These are phyloP conservation scores for Lamprotornis superbus DNA, from an alignment of 2,113 vertebrate genomes.

Conservation along the genomic window DNA sequence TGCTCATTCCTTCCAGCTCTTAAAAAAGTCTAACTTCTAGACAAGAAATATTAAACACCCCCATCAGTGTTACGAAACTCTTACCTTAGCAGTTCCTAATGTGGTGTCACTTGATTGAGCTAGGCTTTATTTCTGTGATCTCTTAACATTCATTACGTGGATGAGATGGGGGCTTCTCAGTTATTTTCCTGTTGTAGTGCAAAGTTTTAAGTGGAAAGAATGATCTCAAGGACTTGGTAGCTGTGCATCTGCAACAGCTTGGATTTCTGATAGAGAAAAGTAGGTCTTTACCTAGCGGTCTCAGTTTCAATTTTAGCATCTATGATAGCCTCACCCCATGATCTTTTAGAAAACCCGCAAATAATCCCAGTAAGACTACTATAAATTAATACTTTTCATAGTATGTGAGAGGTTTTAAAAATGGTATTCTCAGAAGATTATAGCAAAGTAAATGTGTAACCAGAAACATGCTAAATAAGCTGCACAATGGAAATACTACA, in stretches of 20 bases:
- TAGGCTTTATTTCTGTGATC: not conserved
- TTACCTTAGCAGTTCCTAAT: not conserved
- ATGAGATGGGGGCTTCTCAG: not conserved
- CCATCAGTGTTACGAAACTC: slow-evolving; percentile 3
- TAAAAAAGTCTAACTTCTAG: not conserved
- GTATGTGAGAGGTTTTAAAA: not conserved
- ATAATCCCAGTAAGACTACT: not conserved
- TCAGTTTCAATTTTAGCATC: not conserved
- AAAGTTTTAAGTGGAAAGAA: not conserved
- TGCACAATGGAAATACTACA: not conserved
- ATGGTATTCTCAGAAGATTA: not conserved
- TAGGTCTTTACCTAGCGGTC: not conserved
- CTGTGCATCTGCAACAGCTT: not conserved
- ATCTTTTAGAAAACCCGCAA: not conserved
- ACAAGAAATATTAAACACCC: slow-evolving; percentile 25
- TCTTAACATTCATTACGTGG: not conserved
- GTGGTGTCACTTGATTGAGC: not conserved
- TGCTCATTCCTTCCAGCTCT: not conserved
- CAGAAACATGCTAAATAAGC: not conserved
- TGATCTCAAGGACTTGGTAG: not conserved
- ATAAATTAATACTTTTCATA: not conserved
- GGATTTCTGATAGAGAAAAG: not conserved
- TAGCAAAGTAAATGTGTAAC: not conserved
- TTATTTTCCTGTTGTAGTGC: not conserved
- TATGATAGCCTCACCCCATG: fast-evolving